Percentiles rank a stretch among this genome's conserved stretches.
Conservation (phyloP, 2,113 vertebrate species). For the Hippocampus guttulatus region DNA sequence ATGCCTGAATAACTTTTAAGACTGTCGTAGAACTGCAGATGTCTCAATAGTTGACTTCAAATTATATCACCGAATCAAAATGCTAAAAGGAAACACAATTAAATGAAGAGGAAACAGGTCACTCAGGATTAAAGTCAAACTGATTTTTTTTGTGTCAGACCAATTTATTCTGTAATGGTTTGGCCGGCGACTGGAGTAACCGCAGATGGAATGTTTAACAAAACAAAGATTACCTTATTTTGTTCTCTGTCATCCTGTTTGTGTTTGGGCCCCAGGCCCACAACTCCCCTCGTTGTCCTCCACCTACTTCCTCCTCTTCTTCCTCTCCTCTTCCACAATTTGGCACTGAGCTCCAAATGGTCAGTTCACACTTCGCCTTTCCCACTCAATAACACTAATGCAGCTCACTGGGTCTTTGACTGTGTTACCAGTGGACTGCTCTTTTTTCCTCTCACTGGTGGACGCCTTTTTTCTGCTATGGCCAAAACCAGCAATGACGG, state of each 20-base stretch:
- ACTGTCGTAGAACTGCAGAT: neutral
- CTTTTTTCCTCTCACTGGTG: neutral
- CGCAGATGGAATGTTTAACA: neutral
- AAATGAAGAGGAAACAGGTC: neutral
- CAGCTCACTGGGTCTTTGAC: conserved; percentile 9
- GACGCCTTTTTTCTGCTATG: conserved; percentile 16
- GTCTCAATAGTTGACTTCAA: neutral
- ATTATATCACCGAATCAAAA: neutral
- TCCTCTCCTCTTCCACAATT: conserved; percentile 14
- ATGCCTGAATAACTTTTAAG: neutral
- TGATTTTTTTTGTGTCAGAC: neutral
- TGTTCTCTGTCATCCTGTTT: conserved; percentile 67
- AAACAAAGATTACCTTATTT: conserved; percentile 60
- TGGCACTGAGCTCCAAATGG: conserved; percentile 3
- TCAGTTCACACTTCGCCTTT: conserved; percentile 21
- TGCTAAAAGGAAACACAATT: neutral
- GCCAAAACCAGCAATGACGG: conserved; percentile 19
- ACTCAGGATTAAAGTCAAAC: neutral
- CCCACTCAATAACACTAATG: conserved; percentile 6
- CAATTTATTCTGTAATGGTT: neutral
- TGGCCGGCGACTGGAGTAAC: neutral
- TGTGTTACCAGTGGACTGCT: neutral
- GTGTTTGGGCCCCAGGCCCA: conserved; percentile 42
- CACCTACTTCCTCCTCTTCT: conserved; percentile 9
- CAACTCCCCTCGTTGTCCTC: conserved; percentile 20